Base-by-base conservation (phyloP, 2,797 vertebrate species). In the Anguilla anguilla region DNA sequence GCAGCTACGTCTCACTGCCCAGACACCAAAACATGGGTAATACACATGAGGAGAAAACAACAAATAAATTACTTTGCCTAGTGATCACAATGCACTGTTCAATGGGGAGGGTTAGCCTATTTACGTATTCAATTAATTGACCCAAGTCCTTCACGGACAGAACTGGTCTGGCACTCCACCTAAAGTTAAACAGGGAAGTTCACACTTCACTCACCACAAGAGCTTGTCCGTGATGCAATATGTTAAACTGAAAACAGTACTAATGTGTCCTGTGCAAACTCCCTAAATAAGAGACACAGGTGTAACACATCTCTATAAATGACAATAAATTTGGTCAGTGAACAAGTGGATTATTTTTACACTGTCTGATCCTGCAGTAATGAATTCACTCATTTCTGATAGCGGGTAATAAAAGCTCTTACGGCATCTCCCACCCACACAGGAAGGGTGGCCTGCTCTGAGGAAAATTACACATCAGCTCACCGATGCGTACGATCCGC, bases 391-490 rank as follows among this genome's bases (percentile, higher is more conserved):
- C 7, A n/a, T 22, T 82, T 82, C 25, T 82, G 22, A 49, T 82
- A 10, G 46, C 31, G 43, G 19, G 9, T 82, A 49, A 82, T 82
- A 28, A 82, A 82, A 82, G 19, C 79, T 79, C 15, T 79, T 6
- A 79, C 46, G 51, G 19, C 6, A 51, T 51, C 79, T 49, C 5
- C 22, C 25, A 25, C 46, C 43, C 19, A 82, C 25, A 82, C 43
- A 81, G 77, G 19, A 46, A 49, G 43, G 79, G 13, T 3, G 22
- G 11, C 35, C 51, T 64, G 69, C 49, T 11, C 22, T 69, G 39
- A 49, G 79, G 88, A 83, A 86, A 85, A 79, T 28, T 35, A 77
- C 82, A 31, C 28, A 53, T 1, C 17, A 17, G n/a, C 74, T 43
- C 2, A 43, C 39, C 1, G 7, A 46, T 79, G 35, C 74, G 5